Conservation (phyloP, 2,888 invertebrate species). For the Bibio marci region DNA sequence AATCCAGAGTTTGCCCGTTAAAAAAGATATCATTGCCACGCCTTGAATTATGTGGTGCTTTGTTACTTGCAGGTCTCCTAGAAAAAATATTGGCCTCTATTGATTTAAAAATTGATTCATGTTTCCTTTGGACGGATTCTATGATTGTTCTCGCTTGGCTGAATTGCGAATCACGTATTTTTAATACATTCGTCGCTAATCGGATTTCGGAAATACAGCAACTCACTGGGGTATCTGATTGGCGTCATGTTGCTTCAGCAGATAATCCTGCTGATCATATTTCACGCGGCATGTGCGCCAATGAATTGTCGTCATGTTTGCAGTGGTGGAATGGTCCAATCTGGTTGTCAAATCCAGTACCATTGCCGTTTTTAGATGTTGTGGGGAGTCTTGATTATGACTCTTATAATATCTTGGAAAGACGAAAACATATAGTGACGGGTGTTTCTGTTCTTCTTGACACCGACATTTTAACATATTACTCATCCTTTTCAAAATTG, state of each 20-base stretch:
- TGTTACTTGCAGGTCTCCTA: background rate
- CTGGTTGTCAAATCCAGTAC: constrained; percentile 1
- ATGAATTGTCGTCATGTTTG: constrained; percentile 3
- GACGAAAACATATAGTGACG: too few species aligned
- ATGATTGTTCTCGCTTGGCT: constrained; percentile 16
- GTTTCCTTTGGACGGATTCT: constrained; percentile 15
- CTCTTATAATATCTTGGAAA: too few species aligned
- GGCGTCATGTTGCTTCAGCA: background rate
- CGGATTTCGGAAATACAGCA: background rate
- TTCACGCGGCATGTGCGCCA: constrained; percentile 8
- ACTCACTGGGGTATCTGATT: background rate
- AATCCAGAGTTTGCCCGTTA: constrained; percentile 6
- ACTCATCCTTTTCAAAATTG: too few species aligned
- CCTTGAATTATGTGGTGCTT: constrained; percentile 15
- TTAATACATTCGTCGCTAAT: background rate
- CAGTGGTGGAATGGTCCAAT: constrained; percentile 11
- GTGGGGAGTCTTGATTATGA: too few species aligned
- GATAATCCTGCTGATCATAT: constrained; percentile 9
- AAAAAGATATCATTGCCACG: constrained; percentile 13
- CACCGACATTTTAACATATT: too few species aligned
- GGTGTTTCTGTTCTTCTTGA: too few species aligned
- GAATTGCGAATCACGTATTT: background rate
- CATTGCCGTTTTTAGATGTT: too few species aligned
- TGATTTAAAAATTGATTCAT: too few species aligned
- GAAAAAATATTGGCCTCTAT: constrained; percentile 9